These are phyloP conservation scores for Sebastes vulpes DNA, from an alignment of 2,797 vertebrate species.

Conservation along the genomic window DNA sequence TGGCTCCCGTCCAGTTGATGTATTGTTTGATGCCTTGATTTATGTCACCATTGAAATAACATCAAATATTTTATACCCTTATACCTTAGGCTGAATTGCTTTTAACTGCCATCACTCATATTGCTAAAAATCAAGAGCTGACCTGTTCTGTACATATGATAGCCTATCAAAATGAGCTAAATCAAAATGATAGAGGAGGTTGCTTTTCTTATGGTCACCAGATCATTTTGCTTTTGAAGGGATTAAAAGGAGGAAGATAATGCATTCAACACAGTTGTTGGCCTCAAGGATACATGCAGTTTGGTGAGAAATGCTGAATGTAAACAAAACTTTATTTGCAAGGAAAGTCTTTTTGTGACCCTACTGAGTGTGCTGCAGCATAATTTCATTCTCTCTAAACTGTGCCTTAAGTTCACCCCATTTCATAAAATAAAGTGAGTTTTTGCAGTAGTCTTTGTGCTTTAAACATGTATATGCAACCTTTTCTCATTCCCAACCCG, in stretches of 20 bases:
- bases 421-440: not conserved
- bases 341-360: not conserved
- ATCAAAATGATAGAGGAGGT: not conserved
- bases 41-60: not conserved
- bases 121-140: not conserved
- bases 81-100: not conserved
- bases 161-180: not conserved
- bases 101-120: not conserved
- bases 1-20: not conserved
- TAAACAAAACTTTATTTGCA: not conserved
- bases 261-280: not conserved
- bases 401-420: not conserved
- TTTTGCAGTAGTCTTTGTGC: not conserved
- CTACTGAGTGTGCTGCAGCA: not conserved
- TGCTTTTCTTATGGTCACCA: not conserved
- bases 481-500: too few relatives aligned
- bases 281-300: not conserved
- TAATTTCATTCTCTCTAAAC: not conserved
- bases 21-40: conserved; percentile 5
- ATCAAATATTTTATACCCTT: not conserved
- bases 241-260: not conserved
- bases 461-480: not conserved
- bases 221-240: not conserved
- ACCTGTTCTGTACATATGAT: not conserved
- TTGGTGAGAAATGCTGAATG: not conserved